Evolutionary conservation across 2,888 invertebrate genomes (phyloP), one percentile per base, ranked within the genome.

Genomic region (Ephialtes manifestator): DNA sequence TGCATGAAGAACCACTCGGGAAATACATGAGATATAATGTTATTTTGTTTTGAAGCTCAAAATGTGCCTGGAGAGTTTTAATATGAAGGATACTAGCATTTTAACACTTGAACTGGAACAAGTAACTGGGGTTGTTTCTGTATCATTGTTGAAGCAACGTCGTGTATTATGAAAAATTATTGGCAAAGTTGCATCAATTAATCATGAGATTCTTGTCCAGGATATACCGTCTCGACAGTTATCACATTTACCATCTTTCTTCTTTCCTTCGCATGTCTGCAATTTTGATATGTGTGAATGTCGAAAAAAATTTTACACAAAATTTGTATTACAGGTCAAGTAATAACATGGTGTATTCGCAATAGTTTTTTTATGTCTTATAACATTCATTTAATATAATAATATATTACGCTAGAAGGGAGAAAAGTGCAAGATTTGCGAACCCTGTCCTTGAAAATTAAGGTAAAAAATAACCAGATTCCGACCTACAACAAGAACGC

Each of bases 1-100:
- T 53, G 67, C 48, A 68, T 51, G 51, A 60, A 31, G 55, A 60
- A 68, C 55, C 70, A 71, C 55, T 11, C 51, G 48, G n/a, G 60
- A 20, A 31, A 55, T 82, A 46, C 48, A 48, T 20, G 28, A 3
- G 20, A n/a, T 24, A 68, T 68, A n/a, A 48, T 8, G 20, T 68
- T 68, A 46, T 68, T 48, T 68, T 68, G 35, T 65, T 39, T 65
- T 43, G 15, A n/a, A 1, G 1, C 39, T 31, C 13, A 15, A 31
- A 31, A 51, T 10, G 39, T 18, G 18, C n/a, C 0, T 18, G 5
- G 51, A 18, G 5, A 31, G 60, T 31, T 28, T 31, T 35, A 11
- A 15, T 39, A 60, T 15, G 4, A 8, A 65, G 11, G 39, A 39
- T 39, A 7, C n/a, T 39, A 35, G 39, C 39, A 39, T 39, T 65